Evolutionary conservation across 2,797 vertebrate species (phyloP).

Genomic region (Enteromius anoplus): DNA sequence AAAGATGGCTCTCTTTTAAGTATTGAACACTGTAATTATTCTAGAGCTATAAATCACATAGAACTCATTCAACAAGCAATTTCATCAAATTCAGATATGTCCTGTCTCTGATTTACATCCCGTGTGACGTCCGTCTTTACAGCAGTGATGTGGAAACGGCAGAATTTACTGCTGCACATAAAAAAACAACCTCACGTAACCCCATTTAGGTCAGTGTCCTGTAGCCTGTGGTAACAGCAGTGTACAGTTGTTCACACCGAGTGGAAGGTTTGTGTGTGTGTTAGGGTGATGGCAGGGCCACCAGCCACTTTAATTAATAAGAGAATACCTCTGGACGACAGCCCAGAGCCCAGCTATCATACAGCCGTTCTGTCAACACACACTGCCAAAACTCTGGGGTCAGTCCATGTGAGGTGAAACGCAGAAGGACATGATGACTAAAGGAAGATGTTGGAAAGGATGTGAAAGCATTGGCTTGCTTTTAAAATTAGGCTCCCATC

Average conservation of each 20-base stretch:
- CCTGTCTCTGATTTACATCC: conserved; percentile 40
- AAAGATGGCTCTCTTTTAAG: not conserved
- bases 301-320: conserved; percentile 62
- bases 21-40: conserved; percentile 13
- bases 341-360: conserved; percentile 43
- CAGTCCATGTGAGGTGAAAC: conserved; percentile 19
- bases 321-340: conserved; percentile 48
- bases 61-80: conserved; percentile 18
- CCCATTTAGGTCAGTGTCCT: conserved; percentile 28
- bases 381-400: conserved; percentile 18
- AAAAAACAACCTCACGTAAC: conserved; percentile 28
- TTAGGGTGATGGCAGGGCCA: conserved; percentile 26
- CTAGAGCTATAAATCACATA: conserved; percentile 28
- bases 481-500: conserved; percentile 9
- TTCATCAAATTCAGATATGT: conserved; percentile 44
- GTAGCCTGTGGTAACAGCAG: not conserved
- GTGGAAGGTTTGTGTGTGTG: conserved; percentile 5
- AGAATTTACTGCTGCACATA: conserved; percentile 51
- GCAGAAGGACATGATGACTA: not conserved
- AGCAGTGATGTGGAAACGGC: conserved; percentile 45
- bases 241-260: not conserved
- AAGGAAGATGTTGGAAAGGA: conserved; percentile 20
- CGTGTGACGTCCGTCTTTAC: conserved; percentile 15
- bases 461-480: not conserved
- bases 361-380: conserved; percentile 24